Base-by-base conservation (phyloP, 2,888 invertebrate species). In the Rhaphigaster nebulosa region DNA sequence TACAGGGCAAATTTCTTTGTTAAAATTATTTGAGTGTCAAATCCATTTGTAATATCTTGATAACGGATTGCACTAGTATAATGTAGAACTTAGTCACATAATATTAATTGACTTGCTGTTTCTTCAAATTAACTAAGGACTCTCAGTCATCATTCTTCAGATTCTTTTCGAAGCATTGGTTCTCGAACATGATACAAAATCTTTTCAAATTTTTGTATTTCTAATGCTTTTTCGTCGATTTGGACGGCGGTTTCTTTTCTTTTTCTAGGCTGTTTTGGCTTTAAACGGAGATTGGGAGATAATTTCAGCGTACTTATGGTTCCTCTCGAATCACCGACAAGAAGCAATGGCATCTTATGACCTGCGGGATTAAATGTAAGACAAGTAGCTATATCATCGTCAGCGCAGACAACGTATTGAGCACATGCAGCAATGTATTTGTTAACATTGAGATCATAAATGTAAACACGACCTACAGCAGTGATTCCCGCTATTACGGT, bases 401-500 rank as follows among this genome's bases (percentile, higher is more conserved):
- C 96, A 94, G 96, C 97, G 88, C 97, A 97, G 13, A 98, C 98
- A 20, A 99, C 96, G 20, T 97, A 96, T 94, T 99, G 99, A 90
- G 96, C 95, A 94, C 98, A 98, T 92, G 99, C 96, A 1, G 98
- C 96, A 92, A 97, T 96, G 93, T 98, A 98, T 93, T 98, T 98
- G 94, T 98, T 98, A 8, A 98, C 96, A 93, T 97, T 97, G 92
- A 99, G 94, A 93, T 99, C 99, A 94, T 96, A 99, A 0, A 98
- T 97, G 93, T 94, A 94, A 91, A 96, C 95, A 94, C 97, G 98
- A 92, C 99, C 98, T 93, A 98, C 98, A 34, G 96, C 96, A 12
- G 98, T 98, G 89, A 97, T 97, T 1, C 98, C 98, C 8, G 98
- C 99, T 93, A 99, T 97, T 0, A 99, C 98, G 0, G 99, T 99